These are phyloP conservation scores for Hippopotamyrus pictus DNA, from an alignment of 2,797 vertebrate genomes.

Conservation along the genomic window DNA sequence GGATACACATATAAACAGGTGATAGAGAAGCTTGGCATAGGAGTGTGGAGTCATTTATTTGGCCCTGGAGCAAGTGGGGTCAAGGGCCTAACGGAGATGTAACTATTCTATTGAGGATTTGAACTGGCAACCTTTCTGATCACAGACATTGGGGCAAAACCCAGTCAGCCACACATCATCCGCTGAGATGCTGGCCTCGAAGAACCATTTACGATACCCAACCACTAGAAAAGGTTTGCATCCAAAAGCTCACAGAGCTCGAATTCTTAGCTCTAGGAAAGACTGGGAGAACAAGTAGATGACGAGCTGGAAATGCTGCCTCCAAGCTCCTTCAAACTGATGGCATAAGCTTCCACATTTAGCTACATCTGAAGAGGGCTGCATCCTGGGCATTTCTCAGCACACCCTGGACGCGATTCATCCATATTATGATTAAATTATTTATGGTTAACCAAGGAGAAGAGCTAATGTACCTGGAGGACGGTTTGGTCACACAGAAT, in stretches of 20 bases:
- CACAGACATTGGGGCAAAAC: not conserved
- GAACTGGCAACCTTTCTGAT: not conserved
- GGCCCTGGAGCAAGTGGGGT: not conserved
- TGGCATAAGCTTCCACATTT: not conserved
- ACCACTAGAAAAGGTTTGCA: not conserved
- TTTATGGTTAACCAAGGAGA: slow-evolving; percentile 16
- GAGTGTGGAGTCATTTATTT: not conserved
- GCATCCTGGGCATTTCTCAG: not conserved
- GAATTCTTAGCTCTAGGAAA: not conserved
- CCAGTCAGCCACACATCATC: not conserved
- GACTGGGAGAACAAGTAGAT: not conserved
- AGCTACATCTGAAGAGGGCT: not conserved
- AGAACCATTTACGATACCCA: not conserved
- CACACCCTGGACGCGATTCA: not conserved
- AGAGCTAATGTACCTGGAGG: not conserved
- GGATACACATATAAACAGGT: not conserved
- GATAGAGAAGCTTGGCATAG: not conserved
- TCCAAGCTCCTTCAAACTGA: not conserved
- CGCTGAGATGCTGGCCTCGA: not conserved
- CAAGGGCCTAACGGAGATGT: not conserved
- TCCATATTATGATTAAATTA: slow-evolving; percentile 5
- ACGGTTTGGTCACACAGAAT: not conserved
- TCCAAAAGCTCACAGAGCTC: not conserved
- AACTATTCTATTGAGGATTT: not conserved
- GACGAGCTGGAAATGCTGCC: not conserved